Evolutionary conservation across 1,140 invertebrate species (phyloP).

Genomic region (Trinorchestia longiramus): DNA sequence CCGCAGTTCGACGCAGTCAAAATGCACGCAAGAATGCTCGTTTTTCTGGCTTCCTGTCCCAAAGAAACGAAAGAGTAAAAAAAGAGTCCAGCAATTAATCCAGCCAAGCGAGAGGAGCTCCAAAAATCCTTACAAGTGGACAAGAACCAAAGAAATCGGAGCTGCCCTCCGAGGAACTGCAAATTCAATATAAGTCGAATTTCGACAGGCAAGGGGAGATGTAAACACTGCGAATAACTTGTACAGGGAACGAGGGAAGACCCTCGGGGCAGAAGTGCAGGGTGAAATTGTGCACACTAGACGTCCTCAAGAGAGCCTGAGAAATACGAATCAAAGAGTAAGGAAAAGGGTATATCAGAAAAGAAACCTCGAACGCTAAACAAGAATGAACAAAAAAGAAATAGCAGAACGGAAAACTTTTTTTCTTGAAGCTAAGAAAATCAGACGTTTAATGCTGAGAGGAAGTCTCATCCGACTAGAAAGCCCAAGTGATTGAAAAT

Average conservation of each 20-base stretch:
- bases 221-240: slow-evolving; percentile 52
- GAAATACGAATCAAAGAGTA: neutral
- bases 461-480: neutral
- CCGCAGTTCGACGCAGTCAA: slow-evolving; percentile 26
- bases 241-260: slow-evolving; percentile 19
- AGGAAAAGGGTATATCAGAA: neutral
- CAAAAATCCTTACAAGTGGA: slow-evolving; percentile 54
- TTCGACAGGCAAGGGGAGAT: slow-evolving; percentile 50
- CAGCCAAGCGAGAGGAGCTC: slow-evolving; percentile 41
- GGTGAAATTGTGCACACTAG: neutral
- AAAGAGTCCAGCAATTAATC: slow-evolving; percentile 54
- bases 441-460: neutral
- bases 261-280: neutral
- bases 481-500: neutral
- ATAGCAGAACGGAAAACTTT: neutral
- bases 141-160: slow-evolving; percentile 55
- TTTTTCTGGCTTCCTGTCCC: slow-evolving; percentile 20
- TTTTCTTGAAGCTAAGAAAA: neutral
- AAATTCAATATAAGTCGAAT: slow-evolving; percentile 55
- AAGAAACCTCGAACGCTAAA: neutral
- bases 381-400: neutral
- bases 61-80: slow-evolving; percentile 30
- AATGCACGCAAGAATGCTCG: slow-evolving; percentile 37
- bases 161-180: slow-evolving; percentile 54
- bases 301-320: neutral